A percentile compares a stretch with the other conserved stretches of the same genome.
Evolutionary conservation across 2,797 vertebrate species (phyloP).

Genomic region (Orientallactaga sibirica): DNA sequence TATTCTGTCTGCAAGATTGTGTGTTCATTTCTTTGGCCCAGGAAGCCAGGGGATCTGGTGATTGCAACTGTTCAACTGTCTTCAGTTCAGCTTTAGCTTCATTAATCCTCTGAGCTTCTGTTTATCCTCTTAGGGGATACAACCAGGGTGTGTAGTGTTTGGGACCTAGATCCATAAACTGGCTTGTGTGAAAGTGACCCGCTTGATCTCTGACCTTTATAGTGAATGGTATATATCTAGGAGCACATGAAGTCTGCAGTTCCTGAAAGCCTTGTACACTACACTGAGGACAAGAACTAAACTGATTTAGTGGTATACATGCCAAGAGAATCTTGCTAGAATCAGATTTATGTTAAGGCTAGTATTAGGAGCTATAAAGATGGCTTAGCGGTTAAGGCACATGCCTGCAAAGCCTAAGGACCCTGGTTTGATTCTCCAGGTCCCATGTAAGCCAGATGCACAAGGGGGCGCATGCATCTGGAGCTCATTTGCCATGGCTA

Average conservation of each 20-base stretch:
- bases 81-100: neutral
- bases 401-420: too few relatives aligned
- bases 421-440: too few relatives aligned
- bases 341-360: neutral
- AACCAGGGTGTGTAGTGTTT: neutral
- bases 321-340: conserved; percentile 25
- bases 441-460: too few relatives aligned
- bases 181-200: conserved; percentile 42
- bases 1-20: neutral
- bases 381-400: too few relatives aligned
- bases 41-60: neutral
- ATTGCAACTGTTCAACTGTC: neutral
- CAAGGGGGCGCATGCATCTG: too few relatives aligned
- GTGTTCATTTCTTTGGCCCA: neutral
- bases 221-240: neutral
- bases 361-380: neutral
- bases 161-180: conserved; percentile 43
- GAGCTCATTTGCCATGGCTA: too few relatives aligned
- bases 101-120: conserved; percentile 34
- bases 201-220: conserved; percentile 57
- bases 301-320: neutral
- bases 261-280: neutral
- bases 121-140: neutral
- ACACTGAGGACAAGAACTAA: neutral
- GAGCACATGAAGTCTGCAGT: neutral